phyloP scores from a whole-genome alignment of 1,140 invertebrate genomes.

The Zaprionus gabonicus region DNA sequence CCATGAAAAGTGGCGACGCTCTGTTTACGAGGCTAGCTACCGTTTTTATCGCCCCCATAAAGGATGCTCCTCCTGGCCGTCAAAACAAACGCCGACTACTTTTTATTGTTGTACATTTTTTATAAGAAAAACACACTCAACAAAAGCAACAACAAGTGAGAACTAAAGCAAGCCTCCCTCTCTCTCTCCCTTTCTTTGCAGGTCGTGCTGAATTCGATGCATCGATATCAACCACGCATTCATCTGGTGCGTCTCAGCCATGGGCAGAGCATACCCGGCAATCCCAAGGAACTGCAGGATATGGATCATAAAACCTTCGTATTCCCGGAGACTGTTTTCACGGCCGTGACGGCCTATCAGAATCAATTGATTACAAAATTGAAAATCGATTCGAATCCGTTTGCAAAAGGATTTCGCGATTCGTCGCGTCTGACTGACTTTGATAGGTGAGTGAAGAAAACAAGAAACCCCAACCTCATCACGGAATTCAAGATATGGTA shows the following conservation, averaged over 20 bases:
- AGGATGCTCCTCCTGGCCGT: constrained; percentile 53
- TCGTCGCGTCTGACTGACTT: constrained; percentile 97
- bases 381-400: constrained; percentile 98
- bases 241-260: constrained; percentile 92
- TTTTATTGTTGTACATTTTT: constrained; percentile 80
- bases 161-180: constrained; percentile 15
- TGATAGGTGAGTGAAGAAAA: constrained; percentile 86
- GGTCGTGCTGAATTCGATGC: constrained; percentile 99
- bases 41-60: constrained; percentile 78
- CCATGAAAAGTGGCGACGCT: constrained; percentile 52
- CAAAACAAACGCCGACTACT: constrained; percentile 79
- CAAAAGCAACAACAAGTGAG: not conserved
- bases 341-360: constrained; percentile 99
- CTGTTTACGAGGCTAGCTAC: constrained; percentile 67
- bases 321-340: constrained; percentile 98
- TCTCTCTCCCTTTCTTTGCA: constrained; percentile 85
- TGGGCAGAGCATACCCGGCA: constrained; percentile 89
- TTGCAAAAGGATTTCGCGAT: constrained; percentile 97
- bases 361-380: constrained; percentile 98
- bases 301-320: constrained; percentile 96
- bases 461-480: not conserved
- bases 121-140: constrained; percentile 48
- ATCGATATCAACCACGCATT: constrained; percentile 98
- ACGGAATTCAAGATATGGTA: constrained; percentile 1
- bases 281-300: constrained; percentile 92